Evolutionary conservation across 2,113 vertebrate species (phyloP).

Genomic region (Calidris pygmaea): DNA sequence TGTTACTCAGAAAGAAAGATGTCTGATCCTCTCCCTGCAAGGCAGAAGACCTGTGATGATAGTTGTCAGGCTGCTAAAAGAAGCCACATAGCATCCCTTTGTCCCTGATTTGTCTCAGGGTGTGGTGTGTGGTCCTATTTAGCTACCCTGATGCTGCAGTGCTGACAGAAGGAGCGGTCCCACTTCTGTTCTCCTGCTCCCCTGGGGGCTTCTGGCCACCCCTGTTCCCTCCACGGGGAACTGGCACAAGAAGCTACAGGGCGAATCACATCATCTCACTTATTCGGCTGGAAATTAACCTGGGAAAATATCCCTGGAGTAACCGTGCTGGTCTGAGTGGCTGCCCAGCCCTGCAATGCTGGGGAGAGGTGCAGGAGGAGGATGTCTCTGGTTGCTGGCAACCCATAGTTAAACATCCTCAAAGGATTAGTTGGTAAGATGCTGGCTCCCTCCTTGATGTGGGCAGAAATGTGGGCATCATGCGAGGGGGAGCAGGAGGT

Average conservation of each 20-base stretch:
- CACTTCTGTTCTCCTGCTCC: neutral
- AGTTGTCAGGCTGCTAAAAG: neutral
- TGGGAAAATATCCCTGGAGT: neutral
- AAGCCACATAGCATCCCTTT: neutral
- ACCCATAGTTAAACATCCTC: neutral
- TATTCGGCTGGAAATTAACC: neutral
- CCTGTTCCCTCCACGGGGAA: rapidly evolving
- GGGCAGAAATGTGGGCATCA: neutral
- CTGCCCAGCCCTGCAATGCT: neutral
- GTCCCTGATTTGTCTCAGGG: neutral
- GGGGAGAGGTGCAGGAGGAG: neutral
- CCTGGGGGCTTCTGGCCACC: neutral
- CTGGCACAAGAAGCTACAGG: neutral
- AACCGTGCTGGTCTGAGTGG: neutral
- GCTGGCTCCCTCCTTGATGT: neutral
- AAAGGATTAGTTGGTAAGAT: neutral
- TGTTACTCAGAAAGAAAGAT: neutral
- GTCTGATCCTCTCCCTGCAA: neutral
- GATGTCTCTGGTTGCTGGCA: neutral
- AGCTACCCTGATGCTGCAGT: neutral
- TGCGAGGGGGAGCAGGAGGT: neutral
- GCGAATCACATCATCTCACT: neutral
- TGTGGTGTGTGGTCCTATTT: neutral
- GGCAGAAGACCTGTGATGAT: neutral
- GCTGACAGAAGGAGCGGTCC: neutral